Percentiles rank a stretch among this genome's conserved stretches.
Evolutionary conservation across 2,797 vertebrate genomes (phyloP).

Genomic region (Lepus oiostolus): DNA sequence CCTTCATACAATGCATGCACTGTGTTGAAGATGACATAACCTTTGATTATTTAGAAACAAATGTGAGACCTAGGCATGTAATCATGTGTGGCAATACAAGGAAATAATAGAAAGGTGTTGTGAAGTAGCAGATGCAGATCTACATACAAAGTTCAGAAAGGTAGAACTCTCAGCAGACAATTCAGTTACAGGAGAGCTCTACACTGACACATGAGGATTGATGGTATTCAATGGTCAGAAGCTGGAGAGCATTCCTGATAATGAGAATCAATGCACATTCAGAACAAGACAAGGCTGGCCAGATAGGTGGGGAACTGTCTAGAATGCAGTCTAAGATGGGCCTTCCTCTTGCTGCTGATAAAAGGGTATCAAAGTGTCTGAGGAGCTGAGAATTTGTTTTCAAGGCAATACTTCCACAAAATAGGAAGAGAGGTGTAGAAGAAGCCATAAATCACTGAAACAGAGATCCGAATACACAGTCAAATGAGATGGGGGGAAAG

Average conservation of each 20-base stretch:
- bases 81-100: not conserved
- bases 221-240: not conserved
- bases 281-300: not conserved
- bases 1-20: not conserved
- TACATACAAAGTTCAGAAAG: not conserved
- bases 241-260: not conserved
- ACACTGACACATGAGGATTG: not conserved
- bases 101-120: not conserved
- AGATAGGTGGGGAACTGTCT: not conserved
- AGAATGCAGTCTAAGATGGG: not conserved
- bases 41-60: slow-evolving; percentile 5
- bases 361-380: not conserved
- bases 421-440: not conserved
- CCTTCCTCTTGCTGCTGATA: not conserved
- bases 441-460: not conserved
- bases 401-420: not conserved
- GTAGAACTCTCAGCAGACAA: not conserved
- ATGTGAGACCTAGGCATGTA: not conserved
- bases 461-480: not conserved
- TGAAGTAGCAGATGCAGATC: not conserved
- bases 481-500: not conserved
- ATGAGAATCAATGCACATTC: not conserved
- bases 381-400: not conserved
- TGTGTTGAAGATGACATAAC: not conserved
- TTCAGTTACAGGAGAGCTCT: not conserved